Percentiles rank a stretch among this genome's conserved stretches.
Evolutionary conservation across 2,113 vertebrate species (phyloP).

Genomic region (Alces alces): DNA sequence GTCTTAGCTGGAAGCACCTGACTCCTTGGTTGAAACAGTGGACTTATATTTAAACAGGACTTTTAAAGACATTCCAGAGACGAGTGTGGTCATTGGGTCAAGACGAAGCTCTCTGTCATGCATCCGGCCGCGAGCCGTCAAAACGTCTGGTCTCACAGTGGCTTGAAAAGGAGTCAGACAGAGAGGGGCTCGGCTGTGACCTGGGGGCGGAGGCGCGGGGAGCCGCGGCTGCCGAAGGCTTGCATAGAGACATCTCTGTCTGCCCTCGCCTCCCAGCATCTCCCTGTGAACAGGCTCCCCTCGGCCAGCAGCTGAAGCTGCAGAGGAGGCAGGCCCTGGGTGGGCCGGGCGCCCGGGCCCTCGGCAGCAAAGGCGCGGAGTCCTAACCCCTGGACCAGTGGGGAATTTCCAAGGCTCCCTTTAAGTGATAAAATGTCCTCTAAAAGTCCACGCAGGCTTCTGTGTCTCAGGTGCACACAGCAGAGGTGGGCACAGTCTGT

Average conservation of each 20-base stretch:
- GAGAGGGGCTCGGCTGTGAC: neutral
- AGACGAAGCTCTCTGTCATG: neutral
- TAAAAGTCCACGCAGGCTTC: too few species aligned
- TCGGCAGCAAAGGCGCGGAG: neutral
- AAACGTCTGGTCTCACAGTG: fast-evolving
- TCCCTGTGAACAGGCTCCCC: neutral
- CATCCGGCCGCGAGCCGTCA: fast-evolving
- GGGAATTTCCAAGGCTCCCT: neutral
- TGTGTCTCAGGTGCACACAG: neutral
- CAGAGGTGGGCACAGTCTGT: neutral
- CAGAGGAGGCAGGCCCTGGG: neutral
- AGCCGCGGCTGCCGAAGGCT: fast-evolving
- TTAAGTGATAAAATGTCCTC: neutral
- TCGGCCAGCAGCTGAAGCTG: neutral
- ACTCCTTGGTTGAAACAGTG: neutral
- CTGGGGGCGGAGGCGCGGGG: fast-evolving
- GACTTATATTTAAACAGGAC: neutral
- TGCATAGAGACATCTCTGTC: neutral
- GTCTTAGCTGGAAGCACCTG: neutral
- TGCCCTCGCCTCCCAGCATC: neutral
- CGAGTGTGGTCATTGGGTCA: neutral
- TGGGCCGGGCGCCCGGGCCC: neutral
- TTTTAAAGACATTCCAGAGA: neutral
- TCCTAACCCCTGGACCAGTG: neutral
- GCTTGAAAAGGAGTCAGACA: neutral